A percentile compares a stretch with the other conserved stretches of the same genome.
Conservation (phyloP, 2,113 vertebrate genomes). For the Gambusia affinis region DNA sequence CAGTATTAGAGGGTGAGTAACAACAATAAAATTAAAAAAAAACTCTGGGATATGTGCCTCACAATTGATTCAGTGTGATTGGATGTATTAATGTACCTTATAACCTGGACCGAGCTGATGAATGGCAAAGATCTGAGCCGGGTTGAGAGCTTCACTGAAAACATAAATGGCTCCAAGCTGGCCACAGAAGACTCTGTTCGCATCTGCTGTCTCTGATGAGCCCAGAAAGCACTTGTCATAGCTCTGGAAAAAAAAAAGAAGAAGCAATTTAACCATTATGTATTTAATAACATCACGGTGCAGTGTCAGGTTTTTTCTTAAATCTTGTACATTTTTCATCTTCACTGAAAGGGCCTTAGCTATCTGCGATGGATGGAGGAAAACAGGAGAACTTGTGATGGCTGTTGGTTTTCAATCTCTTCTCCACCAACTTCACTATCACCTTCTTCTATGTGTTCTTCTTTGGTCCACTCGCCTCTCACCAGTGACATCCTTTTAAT, state of each 20-base stretch:
- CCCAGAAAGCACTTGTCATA: slow-evolving; percentile 99
- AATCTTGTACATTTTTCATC: neutral
- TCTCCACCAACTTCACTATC: slow-evolving; percentile 12
- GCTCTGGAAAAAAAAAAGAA: slow-evolving; percentile 80
- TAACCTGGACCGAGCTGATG: slow-evolving; percentile 98
- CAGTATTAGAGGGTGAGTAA: neutral
- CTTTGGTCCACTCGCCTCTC: slow-evolving; percentile 1
- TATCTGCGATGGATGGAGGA: neutral
- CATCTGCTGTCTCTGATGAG: slow-evolving; percentile 97
- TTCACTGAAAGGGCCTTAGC: neutral
- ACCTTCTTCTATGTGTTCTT: slow-evolving; percentile 11
- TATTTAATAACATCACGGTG: neutral
- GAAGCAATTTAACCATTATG: neutral
- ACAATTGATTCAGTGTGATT: neutral
- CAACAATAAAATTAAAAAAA: neutral
- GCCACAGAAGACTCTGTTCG: slow-evolving; percentile 97
- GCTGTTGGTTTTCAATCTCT: slow-evolving; percentile 10
- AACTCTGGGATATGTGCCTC: neutral
- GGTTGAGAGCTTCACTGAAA: slow-evolving; percentile 98
- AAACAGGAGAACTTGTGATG: slow-evolving; percentile 10
- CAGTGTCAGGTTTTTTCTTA: neutral
- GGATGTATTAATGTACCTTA: slow-evolving; percentile 84
- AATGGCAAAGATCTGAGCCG: slow-evolving; percentile 98
- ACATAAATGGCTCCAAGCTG: slow-evolving; percentile 98
- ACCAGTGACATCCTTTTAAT: slow-evolving; percentile 17